Percentiles rank a stretch among this genome's conserved stretches.
phyloP scores from a whole-genome alignment of 2,113 vertebrate species.

The Notothenia coriiceps region DNA sequence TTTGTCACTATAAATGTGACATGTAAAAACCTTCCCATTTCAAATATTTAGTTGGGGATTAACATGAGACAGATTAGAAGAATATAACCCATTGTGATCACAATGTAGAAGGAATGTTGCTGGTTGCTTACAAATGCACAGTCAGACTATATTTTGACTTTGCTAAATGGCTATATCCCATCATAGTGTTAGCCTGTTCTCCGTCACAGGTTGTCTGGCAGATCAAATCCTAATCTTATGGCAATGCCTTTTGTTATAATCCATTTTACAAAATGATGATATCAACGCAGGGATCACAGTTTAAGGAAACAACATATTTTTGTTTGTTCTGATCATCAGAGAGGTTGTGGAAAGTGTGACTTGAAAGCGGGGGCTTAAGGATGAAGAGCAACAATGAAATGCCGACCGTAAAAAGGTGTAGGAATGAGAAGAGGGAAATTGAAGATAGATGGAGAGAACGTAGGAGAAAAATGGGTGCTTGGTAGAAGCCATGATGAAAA shows the following conservation, averaged over 20 bases:
- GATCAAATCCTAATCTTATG: slow-evolving; percentile 35
- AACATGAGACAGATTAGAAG: not conserved
- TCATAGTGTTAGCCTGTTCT: slow-evolving; percentile 12
- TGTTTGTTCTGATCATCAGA: no score
- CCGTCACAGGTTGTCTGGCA: slow-evolving; percentile 11
- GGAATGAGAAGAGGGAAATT: not conserved
- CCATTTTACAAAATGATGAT: slow-evolving; percentile 10
- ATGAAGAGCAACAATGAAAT: not conserved
- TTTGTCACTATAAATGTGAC: slow-evolving; percentile 12
- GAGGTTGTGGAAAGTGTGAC: not conserved
- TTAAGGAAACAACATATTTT: not conserved
- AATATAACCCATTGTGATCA: not conserved
- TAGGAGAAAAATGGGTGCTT: not conserved
- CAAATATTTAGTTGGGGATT: not conserved
- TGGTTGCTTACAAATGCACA: not conserved
- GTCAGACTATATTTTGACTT: slow-evolving; percentile 13
- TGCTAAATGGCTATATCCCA: slow-evolving; percentile 21
- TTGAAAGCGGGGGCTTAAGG: not conserved
- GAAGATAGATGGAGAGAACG: not conserved
- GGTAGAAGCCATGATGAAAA: slow-evolving; percentile 1
- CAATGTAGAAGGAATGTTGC: no score
- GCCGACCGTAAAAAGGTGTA: not conserved
- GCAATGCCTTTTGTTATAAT: not conserved
- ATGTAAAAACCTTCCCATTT: not conserved
- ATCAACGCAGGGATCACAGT: slow-evolving; percentile 10